Conservation (phyloP, 2,888 invertebrate genomes). For the Autographa gamma region DNA sequence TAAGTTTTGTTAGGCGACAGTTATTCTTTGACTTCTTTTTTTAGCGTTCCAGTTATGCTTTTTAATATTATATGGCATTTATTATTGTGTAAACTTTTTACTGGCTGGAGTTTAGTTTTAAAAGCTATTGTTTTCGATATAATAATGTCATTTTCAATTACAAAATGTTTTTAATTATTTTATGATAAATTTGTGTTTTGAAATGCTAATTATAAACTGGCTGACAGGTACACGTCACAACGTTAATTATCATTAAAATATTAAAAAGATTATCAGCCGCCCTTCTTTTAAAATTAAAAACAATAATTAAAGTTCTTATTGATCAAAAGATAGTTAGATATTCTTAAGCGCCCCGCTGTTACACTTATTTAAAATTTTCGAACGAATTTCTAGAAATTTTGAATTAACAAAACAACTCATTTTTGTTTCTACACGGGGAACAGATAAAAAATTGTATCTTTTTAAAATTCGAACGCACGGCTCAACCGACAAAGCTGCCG, state of each 20-base stretch:
- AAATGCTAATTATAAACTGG: neutral
- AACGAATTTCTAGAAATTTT: constrained; percentile 31
- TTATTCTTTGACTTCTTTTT: constrained; percentile 57
- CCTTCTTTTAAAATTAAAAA: constrained; percentile 11
- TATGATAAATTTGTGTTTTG: neutral
- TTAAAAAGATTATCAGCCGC: neutral
- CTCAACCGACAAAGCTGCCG: constrained; percentile 63
- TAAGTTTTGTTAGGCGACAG: constrained; percentile 71
- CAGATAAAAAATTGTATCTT: constrained; percentile 58
- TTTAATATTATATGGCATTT: constrained; percentile 43
- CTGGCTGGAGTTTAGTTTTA: constrained; percentile 20
- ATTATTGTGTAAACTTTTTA: constrained; percentile 23
- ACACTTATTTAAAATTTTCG: constrained; percentile 15
- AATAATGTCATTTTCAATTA: constrained; percentile 29
- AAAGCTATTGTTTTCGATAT: constrained; percentile 32
- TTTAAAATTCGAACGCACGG: constrained; percentile 64
- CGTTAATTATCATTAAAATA: neutral
- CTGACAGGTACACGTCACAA: neutral
- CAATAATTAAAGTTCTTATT: constrained; percentile 15
- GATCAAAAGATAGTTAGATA: neutral
- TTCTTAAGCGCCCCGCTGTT: constrained; percentile 41
- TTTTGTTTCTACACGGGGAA: constrained; percentile 34
- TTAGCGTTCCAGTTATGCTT: constrained; percentile 40
- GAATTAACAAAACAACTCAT: constrained; percentile 40
- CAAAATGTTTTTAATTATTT: neutral